These are phyloP conservation scores for Yoshiicerus persimilis DNA, from an alignment of 1,140 invertebrate species.

Conservation along the genomic window DNA sequence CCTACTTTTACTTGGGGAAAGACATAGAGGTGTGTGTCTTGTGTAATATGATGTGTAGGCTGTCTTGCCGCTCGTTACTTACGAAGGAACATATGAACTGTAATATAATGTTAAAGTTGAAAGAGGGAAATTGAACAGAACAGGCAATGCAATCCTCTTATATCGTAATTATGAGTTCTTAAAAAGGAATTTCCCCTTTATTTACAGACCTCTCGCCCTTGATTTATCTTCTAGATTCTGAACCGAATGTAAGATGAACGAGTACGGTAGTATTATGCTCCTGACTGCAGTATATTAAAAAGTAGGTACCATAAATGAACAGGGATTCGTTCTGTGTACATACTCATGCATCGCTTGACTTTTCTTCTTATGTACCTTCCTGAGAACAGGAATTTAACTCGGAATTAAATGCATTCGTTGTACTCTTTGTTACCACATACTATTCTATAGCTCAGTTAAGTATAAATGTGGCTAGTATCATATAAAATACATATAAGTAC, in stretches of 20 bases:
- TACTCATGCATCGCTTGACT: not conserved
- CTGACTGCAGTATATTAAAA: not conserved
- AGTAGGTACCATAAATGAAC: not conserved
- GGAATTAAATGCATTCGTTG: not conserved
- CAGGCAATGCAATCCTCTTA: not conserved
- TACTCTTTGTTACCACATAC: not conserved
- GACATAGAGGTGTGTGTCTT: not conserved
- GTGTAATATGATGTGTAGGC: not conserved
- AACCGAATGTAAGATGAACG: not conserved
- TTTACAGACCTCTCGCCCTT: conserved; percentile 7
- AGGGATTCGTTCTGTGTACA: not conserved
- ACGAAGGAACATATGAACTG: not conserved
- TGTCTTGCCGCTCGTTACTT: not conserved
- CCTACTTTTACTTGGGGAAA: not conserved
- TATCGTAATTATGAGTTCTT: conserved; percentile 15
- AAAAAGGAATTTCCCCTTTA: conserved; percentile 22
- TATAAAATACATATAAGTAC: not conserved
- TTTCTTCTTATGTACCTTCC: not conserved
- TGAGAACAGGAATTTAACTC: not conserved
- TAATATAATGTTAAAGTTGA: not conserved
- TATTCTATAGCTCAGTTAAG: not conserved
- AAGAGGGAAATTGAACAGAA: not conserved
- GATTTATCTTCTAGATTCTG: conserved; percentile 3
- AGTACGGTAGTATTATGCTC: not conserved
- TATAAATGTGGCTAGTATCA: not conserved